Evolutionary conservation across 2,797 vertebrate species (phyloP).

Genomic region (Microchirus variegatus): DNA sequence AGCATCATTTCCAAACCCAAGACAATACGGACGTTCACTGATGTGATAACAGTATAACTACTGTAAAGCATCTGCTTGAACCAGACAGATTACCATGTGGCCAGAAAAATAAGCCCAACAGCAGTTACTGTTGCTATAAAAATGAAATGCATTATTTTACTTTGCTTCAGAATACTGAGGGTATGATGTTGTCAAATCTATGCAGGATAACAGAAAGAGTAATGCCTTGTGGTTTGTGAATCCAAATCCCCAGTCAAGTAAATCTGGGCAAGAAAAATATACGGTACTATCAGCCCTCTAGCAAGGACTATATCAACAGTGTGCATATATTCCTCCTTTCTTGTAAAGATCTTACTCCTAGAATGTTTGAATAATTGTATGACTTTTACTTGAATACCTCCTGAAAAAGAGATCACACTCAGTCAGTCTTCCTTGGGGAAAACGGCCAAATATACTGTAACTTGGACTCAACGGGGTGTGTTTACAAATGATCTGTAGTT

Average conservation of each 20-base stretch:
- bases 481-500: no score
- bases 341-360: not conserved
- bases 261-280: not conserved
- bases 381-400: conserved; percentile 15
- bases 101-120: no score
- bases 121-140: no score
- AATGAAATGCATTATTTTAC: no score
- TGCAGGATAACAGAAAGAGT: not conserved
- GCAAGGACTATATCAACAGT: conserved; percentile 2
- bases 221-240: not conserved
- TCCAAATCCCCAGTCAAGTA: not conserved
- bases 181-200: conserved; percentile 7
- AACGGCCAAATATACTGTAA: no score
- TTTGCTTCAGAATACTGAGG: no score
- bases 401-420: conserved; percentile 6
- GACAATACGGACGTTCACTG: no score
- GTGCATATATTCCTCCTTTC: not conserved
- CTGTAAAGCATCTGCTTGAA: no score
- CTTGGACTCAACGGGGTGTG: no score
- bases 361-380: conserved; percentile 24
- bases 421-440: not conserved
- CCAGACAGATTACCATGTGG: no score
- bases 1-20: no score
- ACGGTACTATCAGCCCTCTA: not conserved
- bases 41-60: no score